Evolutionary conservation across 2,888 invertebrate species (phyloP).

Genomic region (Atherix ibis): DNA sequence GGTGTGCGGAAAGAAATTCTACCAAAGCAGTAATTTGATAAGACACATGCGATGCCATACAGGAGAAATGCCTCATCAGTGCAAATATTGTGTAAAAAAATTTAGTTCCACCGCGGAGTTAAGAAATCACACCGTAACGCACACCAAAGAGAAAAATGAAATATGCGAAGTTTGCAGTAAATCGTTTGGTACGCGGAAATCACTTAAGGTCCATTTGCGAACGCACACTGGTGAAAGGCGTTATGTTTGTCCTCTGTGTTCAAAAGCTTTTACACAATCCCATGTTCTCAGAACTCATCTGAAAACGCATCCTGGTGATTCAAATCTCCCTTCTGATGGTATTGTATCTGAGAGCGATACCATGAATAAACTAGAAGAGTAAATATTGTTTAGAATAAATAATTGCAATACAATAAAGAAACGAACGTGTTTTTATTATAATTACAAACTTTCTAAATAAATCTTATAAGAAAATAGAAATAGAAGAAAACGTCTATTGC

Average conservation of each 20-base stretch:
- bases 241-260: constrained; percentile 7
- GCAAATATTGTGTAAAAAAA: constrained; percentile 6
- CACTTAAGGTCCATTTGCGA: constrained; percentile 5
- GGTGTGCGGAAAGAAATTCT: constrained; percentile 7
- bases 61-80: constrained; percentile 7
- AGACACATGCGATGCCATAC: constrained; percentile 8
- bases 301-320: constrained; percentile 9
- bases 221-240: constrained; percentile 9
- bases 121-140: constrained; percentile 8
- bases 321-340: no score
- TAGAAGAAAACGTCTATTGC: no score
- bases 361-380: no score
- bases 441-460: no score
- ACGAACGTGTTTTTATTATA: no score
- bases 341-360: no score
- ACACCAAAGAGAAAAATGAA: constrained; percentile 10
- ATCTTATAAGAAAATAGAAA: no score
- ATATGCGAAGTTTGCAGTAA: constrained; percentile 8
- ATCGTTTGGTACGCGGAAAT: constrained; percentile 7
- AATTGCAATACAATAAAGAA: no score
- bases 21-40: constrained; percentile 7
- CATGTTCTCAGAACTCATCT: constrained; percentile 9
- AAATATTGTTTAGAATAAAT: no score
- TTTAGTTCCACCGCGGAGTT: constrained; percentile 7
- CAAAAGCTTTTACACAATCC: constrained; percentile 7